These are phyloP conservation scores for Poecilia wingei DNA, from an alignment of 2,797 vertebrate species.

Conservation along the genomic window DNA sequence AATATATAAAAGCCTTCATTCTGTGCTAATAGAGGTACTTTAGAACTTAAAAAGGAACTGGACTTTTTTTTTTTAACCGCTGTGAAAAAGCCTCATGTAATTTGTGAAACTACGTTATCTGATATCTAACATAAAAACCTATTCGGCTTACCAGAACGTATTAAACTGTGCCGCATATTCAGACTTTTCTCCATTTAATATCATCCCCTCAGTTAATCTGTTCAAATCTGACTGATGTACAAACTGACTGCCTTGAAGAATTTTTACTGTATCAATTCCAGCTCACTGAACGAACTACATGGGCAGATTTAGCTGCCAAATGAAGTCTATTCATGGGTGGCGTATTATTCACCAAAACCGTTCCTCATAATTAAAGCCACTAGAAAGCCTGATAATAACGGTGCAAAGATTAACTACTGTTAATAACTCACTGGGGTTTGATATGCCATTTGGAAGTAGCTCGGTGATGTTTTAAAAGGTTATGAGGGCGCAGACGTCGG, in stretches of 20 bases:
- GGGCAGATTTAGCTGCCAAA: constrained; percentile 36
- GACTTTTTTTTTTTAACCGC: not conserved
- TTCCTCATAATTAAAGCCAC: constrained; percentile 45
- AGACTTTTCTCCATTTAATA: constrained; percentile 1
- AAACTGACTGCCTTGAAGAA: constrained; percentile 19
- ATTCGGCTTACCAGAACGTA: not conserved
- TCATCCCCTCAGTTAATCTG: constrained; percentile 15
- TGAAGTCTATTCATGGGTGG: constrained; percentile 27
- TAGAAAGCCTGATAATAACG: constrained; percentile 33
- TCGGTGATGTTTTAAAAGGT: constrained; percentile 19
- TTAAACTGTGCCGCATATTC: not conserved
- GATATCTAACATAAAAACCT: not conserved
- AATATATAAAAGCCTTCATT: not conserved
- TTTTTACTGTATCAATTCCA: constrained; percentile 22
- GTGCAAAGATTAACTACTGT: constrained; percentile 39
- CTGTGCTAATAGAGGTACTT: not conserved
- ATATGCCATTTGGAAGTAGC: constrained; percentile 28
- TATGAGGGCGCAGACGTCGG: constrained; percentile 7
- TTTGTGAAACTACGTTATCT: not conserved
- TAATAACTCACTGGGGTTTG: constrained; percentile 30
- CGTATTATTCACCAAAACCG: constrained; percentile 35
- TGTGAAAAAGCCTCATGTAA: not conserved
- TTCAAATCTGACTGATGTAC: constrained; percentile 26
- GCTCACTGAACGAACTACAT: constrained; percentile 18
- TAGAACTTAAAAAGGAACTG: not conserved